Evolutionary conservation across 2,113 vertebrate species (phyloP), one percentile per base, ranked within the genome.

Genomic region (Istiophorus platypterus): DNA sequence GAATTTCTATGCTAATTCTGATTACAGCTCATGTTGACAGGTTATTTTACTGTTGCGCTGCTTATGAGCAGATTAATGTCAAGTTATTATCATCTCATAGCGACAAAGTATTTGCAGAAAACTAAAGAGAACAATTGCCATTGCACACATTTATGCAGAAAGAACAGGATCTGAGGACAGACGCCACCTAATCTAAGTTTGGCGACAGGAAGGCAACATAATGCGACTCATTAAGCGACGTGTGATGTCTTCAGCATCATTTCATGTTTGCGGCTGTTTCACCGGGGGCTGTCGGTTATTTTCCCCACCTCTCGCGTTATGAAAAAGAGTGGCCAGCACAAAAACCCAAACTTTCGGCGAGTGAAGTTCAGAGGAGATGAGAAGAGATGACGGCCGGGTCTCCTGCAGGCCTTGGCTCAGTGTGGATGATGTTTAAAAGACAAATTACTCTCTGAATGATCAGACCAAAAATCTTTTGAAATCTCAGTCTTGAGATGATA

Each of bases 361-460:
- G 1, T 39, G 37, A 63, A 29, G 74, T 37, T 45, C 27, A 0
- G 54, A 17, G 4, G 39, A 39, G 5, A 24, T 0, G 29, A 34
- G 42, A 15, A 20, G 9, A 0, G 41, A 3, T 14, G 66, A 51
- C 18, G 24, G 13, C 41, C 5, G 29, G 37, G 54, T 12, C 39
- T 45, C 41, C 9, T 5, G 2, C 4, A 39, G 72, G 49, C n/a
- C 34, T 41, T 1, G 7, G 24, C 63, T 57, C 31, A 0, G 24
- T 8, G 57, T 24, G 37, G 47, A 58, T n/a, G 31, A n/a, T 27
- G 31, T 41, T 62, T 52, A 27, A 39, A 29, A 69, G 31, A 62
- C 51, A 47, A 59, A 77, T 59, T 18, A 20, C 29, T n/a, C 29
- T 41, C 29, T 41, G 65, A 69, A 22, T n/a, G 56, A 52, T 27